Evolutionary conservation across 2,888 invertebrate species (phyloP).

Genomic region (Allacma fusca): DNA sequence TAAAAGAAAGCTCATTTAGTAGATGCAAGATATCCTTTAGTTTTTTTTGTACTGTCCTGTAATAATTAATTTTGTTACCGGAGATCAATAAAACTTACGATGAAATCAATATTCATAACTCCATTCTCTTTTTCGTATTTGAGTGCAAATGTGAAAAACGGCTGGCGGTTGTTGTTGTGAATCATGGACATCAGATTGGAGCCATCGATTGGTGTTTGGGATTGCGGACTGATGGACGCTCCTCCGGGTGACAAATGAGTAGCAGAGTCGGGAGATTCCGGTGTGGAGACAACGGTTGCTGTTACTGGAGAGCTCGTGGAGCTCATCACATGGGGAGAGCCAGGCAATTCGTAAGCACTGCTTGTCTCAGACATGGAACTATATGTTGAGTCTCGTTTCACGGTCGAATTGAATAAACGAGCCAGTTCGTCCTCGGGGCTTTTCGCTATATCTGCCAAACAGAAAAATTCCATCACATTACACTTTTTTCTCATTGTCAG

Average conservation of each 20-base stretch:
- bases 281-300: slow-evolving; percentile 50
- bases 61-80: no score
- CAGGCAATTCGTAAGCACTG: slow-evolving; percentile 53
- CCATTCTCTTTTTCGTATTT: slow-evolving; percentile 60
- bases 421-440: slow-evolving; percentile 61
- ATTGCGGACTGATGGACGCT: slow-evolving; percentile 35
- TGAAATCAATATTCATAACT: slow-evolving; percentile 58
- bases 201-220: slow-evolving; percentile 7
- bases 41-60: no score
- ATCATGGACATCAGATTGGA: slow-evolving; percentile 47
- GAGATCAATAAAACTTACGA: no score
- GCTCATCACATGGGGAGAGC: slow-evolving; percentile 45
- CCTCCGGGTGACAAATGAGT: slow-evolving; percentile 40
- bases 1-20: no score
- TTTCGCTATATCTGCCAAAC: slow-evolving; percentile 51
- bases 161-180: slow-evolving; percentile 56
- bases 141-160: slow-evolving; percentile 60
- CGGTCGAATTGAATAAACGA: slow-evolving; percentile 55
- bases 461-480: background rate
- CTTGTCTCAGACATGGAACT: slow-evolving; percentile 61
- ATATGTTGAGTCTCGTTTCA: slow-evolving; percentile 59
- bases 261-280: slow-evolving; percentile 54
- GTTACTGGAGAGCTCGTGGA: slow-evolving; percentile 50
- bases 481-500: background rate
- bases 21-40: no score